Evolutionary conservation across 2,113 vertebrate genomes (phyloP), one percentile per base, ranked within the genome.

Genomic region (Picathartes gymnocephalus): DNA sequence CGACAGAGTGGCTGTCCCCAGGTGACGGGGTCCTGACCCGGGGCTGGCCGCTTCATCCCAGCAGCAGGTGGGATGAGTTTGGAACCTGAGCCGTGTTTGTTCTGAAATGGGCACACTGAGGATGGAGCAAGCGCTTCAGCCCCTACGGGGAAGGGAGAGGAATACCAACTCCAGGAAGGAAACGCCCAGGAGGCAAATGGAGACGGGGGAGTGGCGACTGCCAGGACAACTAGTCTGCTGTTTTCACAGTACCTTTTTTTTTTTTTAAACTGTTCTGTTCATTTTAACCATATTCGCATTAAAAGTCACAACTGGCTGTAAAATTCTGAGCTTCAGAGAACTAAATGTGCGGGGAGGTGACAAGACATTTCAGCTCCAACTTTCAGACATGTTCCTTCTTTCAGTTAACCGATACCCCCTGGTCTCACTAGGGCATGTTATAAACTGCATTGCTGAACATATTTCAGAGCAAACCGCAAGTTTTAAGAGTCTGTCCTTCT

Each of bases 401-500:
- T 95, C 84, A 92, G 88, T 92, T 92, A 88, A 68, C n/a, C 44
- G 30, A 27, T 81, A 58, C 65, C 47, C 87, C 77, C 58, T 40
- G 53, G 88, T 68, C 85, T 92, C 15, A 4, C 82, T 84, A 86
- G 90, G 94, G 90, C 90, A 84, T 16, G 72, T 95, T 94, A 68
- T 92, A 57, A 86, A 88, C 90, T 13, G 68, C 21, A 2, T 93
- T 72, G 80, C 93, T 92, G 61, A 96, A 90, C 93, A 72, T 66
- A 62, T 78, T 91, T 85, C 93, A 90, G 80, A 90, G 81, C 70
- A 90, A 88, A 87, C 40, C 0, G 23, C 90, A 47, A 83, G 44
- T 96, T 97, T 83, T 74, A 51, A 66, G 77, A 81, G 87, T 86
- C 86, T 87, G 83, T 89, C 89, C 81, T 93, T 74, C 85, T 87